phyloP scores from a whole-genome alignment of 2,113 vertebrate species.

The Clarias batrachus region DNA sequence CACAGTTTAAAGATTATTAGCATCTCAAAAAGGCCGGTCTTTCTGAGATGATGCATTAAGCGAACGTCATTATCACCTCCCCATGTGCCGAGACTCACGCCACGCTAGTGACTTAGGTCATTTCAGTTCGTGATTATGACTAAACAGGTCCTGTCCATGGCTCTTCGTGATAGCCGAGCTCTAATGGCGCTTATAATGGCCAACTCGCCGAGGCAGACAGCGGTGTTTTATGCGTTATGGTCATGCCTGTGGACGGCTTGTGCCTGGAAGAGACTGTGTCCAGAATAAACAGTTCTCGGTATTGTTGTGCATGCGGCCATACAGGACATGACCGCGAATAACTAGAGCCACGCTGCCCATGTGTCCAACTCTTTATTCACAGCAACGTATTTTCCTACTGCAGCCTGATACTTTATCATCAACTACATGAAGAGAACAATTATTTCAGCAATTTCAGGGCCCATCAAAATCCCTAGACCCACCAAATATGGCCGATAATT shows the following conservation, averaged over 20 bases:
- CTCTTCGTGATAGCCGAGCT: conserved; percentile 44
- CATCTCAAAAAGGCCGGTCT: conserved; percentile 20
- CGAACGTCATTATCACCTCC: conserved; percentile 37
- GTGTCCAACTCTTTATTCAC: conserved; percentile 37
- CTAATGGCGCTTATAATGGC: conserved; percentile 52
- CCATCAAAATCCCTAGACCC: neutral
- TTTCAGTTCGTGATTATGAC: conserved; percentile 64
- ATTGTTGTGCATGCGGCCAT: conserved; percentile 50
- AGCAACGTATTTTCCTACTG: conserved; percentile 29
- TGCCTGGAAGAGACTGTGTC: conserved; percentile 66
- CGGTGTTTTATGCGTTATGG: conserved; percentile 65
- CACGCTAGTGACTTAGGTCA: conserved; percentile 54
- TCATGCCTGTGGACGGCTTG: conserved; percentile 65
- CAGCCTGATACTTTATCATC: conserved; percentile 16
- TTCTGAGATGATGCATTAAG: conserved; percentile 53
- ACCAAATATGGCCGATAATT: neutral
- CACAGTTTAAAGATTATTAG: conserved; percentile 27
- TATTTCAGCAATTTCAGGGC: neutral
- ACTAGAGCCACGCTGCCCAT: conserved; percentile 50
- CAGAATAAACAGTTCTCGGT: conserved; percentile 66
- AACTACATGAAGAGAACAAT: conserved; percentile 10
- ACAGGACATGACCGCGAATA: conserved; percentile 74
- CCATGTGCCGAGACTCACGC: conserved; percentile 10
- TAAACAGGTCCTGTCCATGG: conserved; percentile 53
- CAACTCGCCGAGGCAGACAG: conserved; percentile 38